These are phyloP conservation scores for Protonibea diacanthus DNA, from an alignment of 2,797 vertebrate genomes.

Conservation along the genomic window DNA sequence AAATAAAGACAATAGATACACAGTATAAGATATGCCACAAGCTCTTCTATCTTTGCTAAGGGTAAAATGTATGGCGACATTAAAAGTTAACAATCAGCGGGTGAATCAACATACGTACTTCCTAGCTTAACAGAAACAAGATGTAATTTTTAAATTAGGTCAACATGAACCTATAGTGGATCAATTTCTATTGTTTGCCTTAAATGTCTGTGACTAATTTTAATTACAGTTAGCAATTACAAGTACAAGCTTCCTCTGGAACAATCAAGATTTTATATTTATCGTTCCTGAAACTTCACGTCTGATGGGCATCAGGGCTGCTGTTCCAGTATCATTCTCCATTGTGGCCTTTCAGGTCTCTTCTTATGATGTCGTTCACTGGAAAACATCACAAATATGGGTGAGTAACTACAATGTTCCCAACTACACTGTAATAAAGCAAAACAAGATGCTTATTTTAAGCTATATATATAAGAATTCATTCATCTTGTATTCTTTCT, in stretches of 20 bases:
- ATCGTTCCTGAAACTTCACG: neutral
- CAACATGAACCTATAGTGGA: neutral
- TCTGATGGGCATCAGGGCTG: constrained; percentile 17
- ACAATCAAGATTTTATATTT: constrained; percentile 9
- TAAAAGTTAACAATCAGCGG: constrained; percentile 1
- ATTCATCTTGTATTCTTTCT: neutral
- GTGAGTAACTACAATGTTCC: constrained; percentile 9
- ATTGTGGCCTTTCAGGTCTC: constrained; percentile 92
- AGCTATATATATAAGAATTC: neutral
- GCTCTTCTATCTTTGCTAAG: constrained; percentile 3
- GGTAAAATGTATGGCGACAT: constrained; percentile 21
- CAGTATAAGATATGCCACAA: neutral
- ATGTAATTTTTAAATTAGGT: constrained; percentile 22
- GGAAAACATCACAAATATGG: constrained; percentile 59
- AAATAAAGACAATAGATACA: constrained; percentile 33
- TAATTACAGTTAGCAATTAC: too few species aligned
- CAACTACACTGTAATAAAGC: neutral
- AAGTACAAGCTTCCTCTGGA: neutral
- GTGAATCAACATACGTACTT: neutral
- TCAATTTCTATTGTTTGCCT: neutral
- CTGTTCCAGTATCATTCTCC: constrained; percentile 82
- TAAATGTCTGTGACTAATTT: neutral
- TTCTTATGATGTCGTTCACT: constrained; percentile 98
- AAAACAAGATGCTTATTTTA: neutral
- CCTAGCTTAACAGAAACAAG: constrained; percentile 6